Evolutionary conservation across 2,888 invertebrate species (phyloP).

Genomic region (Spodoptera littoralis): DNA sequence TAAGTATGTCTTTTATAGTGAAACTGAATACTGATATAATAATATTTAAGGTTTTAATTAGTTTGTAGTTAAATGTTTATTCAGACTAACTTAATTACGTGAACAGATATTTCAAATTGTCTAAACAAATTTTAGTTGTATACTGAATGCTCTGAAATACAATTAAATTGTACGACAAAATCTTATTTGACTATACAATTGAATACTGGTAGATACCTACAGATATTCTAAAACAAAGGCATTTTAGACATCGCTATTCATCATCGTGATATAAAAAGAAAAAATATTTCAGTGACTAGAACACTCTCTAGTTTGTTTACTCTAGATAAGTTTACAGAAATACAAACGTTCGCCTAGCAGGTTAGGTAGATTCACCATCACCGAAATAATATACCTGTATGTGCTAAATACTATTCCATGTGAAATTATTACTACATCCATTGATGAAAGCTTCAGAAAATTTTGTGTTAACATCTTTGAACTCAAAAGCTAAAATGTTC

Average conservation of each 20-base stretch:
- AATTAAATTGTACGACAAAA: conserved; percentile 1
- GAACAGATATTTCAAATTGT: background rate
- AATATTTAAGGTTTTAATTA: too few species aligned
- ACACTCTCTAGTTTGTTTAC: background rate
- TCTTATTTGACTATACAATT: background rate
- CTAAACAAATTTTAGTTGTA: background rate
- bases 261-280: conserved; percentile 17
- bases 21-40: too few species aligned
- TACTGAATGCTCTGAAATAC: background rate
- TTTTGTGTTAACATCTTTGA: too few species aligned
- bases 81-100: background rate
- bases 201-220: conserved; percentile 2
- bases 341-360: background rate
- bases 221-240: conserved; percentile 16
- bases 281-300: background rate
- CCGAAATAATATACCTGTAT: too few species aligned
- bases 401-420: too few species aligned
- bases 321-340: background rate
- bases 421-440: too few species aligned
- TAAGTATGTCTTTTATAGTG: background rate
- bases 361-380: background rate
- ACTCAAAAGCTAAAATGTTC: too few species aligned
- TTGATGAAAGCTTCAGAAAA: too few species aligned
- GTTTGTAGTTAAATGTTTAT: background rate
- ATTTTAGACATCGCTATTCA: conserved; percentile 15